Base-by-base conservation (phyloP, 1,140 invertebrate species). In the Pseudomyrmex gracilis region DNA sequence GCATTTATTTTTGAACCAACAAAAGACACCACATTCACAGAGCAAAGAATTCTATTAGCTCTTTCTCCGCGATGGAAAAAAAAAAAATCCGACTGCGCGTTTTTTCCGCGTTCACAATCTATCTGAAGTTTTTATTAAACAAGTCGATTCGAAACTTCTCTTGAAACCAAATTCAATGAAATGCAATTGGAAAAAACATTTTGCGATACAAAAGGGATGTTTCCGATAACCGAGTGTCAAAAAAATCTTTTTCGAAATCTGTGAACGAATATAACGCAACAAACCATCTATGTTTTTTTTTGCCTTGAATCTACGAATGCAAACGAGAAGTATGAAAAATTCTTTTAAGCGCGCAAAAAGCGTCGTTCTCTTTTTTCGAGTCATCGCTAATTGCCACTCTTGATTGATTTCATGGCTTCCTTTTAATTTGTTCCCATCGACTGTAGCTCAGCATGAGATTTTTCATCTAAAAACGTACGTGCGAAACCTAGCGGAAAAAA, bases 321-420 rank as follows among this genome's bases (percentile, higher is more conserved):
- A 34, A 34, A 34, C 24, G 22, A 55, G 9, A n/a, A 67, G 17
- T 55, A 57, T 58, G 15, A 20, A 22, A 68, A 68, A 78, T 68
- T 78, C 20, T 20, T 20, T 67, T n/a, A 77, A 77, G 67, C 63
- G 51, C 51, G 45, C 17, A 51, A 34, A 5, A 34, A 58, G 43
- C 15, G 17, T 13, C 15, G 17, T 13, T 51, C 22, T 61, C 22
- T 1, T 51, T 12, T 47, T 53, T 70, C n/a, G 4, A 17, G 3
- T 15, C 10, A 0, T 3, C 34, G 17, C 61, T 87, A 82, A 87
- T 85, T 73, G 70, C 43, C 24, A 24, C n/a, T 68, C 4, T 53
- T 85, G 57, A 89, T 88, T 83, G 68, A 51, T 68, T 84, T 66
- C 74, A 86, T 85, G 87, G 87, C 87, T 88, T 88, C 87, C 15